Evolutionary conservation across 2,888 invertebrate species (phyloP).

Genomic region (Aethes cnicana): DNA sequence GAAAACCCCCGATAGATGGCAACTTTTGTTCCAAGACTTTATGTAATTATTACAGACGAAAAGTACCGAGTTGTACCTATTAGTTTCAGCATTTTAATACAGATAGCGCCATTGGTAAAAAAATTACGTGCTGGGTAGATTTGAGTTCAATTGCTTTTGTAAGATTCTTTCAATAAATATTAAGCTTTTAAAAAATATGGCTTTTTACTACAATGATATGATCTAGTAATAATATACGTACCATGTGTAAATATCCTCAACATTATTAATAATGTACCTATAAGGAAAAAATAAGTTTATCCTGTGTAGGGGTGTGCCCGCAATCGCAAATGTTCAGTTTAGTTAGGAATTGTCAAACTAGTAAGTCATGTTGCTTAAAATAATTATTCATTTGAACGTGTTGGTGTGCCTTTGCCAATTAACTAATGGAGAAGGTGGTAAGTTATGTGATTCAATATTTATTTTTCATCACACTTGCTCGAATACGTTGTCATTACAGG

Average conservation of each 20-base stretch:
- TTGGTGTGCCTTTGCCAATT: background rate
- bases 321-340: constrained; percentile 6
- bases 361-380: background rate
- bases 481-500: too few species aligned
- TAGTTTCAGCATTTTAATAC: background rate
- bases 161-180: background rate
- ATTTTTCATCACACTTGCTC: too few species aligned
- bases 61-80: background rate
- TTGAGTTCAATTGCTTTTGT: background rate
- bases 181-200: background rate
- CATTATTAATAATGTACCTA: too few species aligned
- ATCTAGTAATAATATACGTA: too few species aligned
- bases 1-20: background rate
- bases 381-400: background rate
- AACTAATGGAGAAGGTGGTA: constrained; percentile 4
- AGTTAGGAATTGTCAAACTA: background rate
- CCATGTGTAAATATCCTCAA: too few species aligned
- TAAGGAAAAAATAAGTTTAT: too few species aligned
- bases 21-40: background rate
- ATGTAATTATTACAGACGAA: background rate
- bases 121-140: too few species aligned
- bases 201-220: too few species aligned
- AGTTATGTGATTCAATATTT: background rate
- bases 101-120: background rate
- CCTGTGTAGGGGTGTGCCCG: too few species aligned